Evolutionary conservation across 2,113 vertebrate genomes (phyloP).

Genomic region (Centropus bengalensis): DNA sequence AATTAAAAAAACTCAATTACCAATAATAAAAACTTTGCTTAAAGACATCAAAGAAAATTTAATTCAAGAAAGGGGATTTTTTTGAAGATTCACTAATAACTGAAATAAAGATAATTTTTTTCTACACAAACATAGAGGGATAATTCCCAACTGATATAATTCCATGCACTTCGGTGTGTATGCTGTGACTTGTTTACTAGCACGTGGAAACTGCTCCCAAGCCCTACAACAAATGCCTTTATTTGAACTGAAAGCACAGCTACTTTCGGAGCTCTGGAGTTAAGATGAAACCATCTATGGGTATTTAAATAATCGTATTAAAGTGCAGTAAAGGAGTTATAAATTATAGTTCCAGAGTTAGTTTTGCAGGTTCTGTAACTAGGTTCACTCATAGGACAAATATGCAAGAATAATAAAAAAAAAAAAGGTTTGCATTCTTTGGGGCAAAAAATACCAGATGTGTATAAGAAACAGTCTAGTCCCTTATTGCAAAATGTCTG

Average conservation of each 20-base stretch:
- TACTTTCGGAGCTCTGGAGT: not conserved
- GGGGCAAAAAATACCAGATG: constrained; percentile 39
- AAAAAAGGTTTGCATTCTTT: not conserved
- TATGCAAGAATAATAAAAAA: not conserved
- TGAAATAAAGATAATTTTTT: not conserved
- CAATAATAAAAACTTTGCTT: not conserved
- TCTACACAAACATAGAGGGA: not conserved
- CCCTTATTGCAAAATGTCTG: constrained; percentile 64
- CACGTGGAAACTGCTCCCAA: not conserved
- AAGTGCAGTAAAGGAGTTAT: not conserved
- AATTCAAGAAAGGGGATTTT: not conserved
- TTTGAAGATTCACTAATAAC: not conserved
- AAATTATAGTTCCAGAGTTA: not conserved
- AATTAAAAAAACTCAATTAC: not conserved
- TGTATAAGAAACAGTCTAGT: constrained; percentile 53
- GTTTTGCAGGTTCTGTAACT: not conserved
- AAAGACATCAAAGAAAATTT: not conserved
- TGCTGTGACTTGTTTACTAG: not conserved
- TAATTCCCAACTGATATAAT: not conserved
- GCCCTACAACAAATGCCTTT: not conserved
- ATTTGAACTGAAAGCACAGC: not conserved
- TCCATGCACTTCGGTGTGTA: not conserved
- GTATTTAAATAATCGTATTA: not conserved
- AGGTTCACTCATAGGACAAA: not conserved
- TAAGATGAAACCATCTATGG: not conserved